Base-by-base conservation (phyloP, 2,888 invertebrate genomes). In the Eledone cirrhosa region DNA sequence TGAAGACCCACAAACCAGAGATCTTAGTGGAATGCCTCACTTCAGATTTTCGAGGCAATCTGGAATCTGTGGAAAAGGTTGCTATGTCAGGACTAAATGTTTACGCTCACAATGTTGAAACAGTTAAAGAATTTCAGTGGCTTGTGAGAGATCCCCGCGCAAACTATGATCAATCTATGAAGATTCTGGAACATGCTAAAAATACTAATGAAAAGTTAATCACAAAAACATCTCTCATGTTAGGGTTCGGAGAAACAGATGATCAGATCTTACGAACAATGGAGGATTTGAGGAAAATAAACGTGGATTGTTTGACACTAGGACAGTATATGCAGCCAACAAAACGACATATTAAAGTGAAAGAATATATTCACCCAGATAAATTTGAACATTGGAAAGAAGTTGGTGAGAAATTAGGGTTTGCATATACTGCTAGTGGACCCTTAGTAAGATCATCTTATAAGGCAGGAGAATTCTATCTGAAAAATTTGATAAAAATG, bases 281-380 rank as follows among this genome's bases (percentile, higher is more conserved):
- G 93, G 93, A 93, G 92, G 98, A 98, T 92, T 92, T 98, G 75
- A 93, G 95, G 79, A 91, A 92, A 41, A 85, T 92, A 0, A 95
- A 94, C 53, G 99, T 99, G 0, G 99, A 99, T 91, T 98, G 98
- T 89, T 91, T 99, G 0, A 99, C 99, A 0, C 92, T 99, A 8
- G 99, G 99, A 0, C 99, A 99, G 89, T 99, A 99, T 91, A 99
- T 99, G 98, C 99, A 99, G 90, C 99, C 99, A 0, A 99, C 99
- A 0, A 98, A 97, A 88, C 93, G 95, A 14, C 99, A 99, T 91
- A 92, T 99, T 41, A 96, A 96, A 92, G 91, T 98, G 0, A 94
- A 94, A 69, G 99, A 99, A 90, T 99, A 99, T 92, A 96, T 99
- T 0, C 98, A 97, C 0, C 99, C 99, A 0, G 95, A 95, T 82